Evolutionary conservation across 2,797 vertebrate genomes (phyloP), one percentile per base, ranked within the genome.

Genomic region (Selene dorsalis): DNA sequence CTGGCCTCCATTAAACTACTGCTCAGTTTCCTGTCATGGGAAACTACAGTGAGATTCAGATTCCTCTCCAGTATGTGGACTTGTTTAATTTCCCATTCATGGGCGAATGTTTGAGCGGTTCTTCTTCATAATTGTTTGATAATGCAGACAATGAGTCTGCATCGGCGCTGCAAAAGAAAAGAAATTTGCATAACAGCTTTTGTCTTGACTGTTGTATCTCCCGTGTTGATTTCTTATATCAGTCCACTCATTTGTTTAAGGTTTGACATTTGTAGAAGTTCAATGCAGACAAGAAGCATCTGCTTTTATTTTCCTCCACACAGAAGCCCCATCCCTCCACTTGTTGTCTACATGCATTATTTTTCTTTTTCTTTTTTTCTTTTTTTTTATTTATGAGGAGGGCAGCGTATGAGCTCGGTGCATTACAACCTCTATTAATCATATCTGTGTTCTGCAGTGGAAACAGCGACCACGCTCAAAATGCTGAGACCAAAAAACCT

Each of bases 361-460:
- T 80, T 72, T 73, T 59, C 47, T 56, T 65, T 72, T 50, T 61
- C 8, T 65, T 24, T 65, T 80, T 6, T 30, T 30, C 6, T 30
- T 30, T 30, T 3, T 32, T 32, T 32, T 30, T 79, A 60, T 87
- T 77, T 66, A 84, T 80, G 79, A 58, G 16, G 59, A 78, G 50
- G 52, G 26, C 26, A 22, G 70, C 60, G 13, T 38, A 61, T 38
- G 32, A 14, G 18, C 75, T 53, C 0, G 7, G 47, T 65, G 78
- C 80, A 82, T 86, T 80, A 85, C 69, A 66, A 83, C 75, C 66
- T 78, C 71, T 79, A 87, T 87, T 88, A 79, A 87, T 88, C 85
- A 80, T 75, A 65, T 16, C n/a, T 24, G 14, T 48, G 75, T 69
- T 72, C 78, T 66, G 75, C 58, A 10, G 68, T 47, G 60, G 55